Conservation (phyloP, 2,888 invertebrate genomes). For the Scaptomyza cyrtandrae region DNA sequence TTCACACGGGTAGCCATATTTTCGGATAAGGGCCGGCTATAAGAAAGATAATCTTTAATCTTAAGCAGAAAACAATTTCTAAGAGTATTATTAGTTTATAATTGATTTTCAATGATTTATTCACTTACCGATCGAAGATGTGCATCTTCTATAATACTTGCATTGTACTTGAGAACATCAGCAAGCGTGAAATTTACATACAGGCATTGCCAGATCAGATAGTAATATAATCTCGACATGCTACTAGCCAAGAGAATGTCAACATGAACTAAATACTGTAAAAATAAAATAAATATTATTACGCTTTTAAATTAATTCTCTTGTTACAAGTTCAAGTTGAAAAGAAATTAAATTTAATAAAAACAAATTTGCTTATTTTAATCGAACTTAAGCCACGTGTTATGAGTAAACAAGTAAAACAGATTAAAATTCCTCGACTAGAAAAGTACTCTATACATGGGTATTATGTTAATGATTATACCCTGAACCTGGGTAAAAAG, state of each 20-base stretch:
- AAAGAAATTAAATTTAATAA: slow-evolving; percentile 8
- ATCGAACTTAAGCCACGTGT: slow-evolving; percentile 3
- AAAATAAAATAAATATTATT: not conserved
- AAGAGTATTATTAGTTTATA: too few relatives aligned
- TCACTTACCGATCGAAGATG: slow-evolving; percentile 40
- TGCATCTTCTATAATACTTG: slow-evolving; percentile 37
- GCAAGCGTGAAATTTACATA: slow-evolving; percentile 11
- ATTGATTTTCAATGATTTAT: not conserved
- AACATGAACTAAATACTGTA: not conserved
- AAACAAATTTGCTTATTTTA: slow-evolving; percentile 28
- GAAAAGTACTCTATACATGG: not conserved
- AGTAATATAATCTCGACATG: slow-evolving; percentile 16
- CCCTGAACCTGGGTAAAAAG: too few relatives aligned
- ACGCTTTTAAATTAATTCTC: slow-evolving; percentile 16
- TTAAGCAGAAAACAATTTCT: too few relatives aligned
- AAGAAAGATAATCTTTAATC: not conserved
- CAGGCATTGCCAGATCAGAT: slow-evolving; percentile 28
- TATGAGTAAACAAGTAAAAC: not conserved
- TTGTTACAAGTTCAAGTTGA: slow-evolving; percentile 32
- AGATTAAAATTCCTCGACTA: not conserved
- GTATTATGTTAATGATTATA: too few relatives aligned
- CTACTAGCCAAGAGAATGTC: slow-evolving; percentile 3
- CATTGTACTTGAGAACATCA: slow-evolving; percentile 20
- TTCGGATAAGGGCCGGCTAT: slow-evolving; percentile 79
- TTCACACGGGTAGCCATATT: slow-evolving; percentile 88